These are phyloP conservation scores for Leptinotarsa rubiginosa DNA, from an alignment of 2,888 invertebrate genomes.

Conservation along the genomic window DNA sequence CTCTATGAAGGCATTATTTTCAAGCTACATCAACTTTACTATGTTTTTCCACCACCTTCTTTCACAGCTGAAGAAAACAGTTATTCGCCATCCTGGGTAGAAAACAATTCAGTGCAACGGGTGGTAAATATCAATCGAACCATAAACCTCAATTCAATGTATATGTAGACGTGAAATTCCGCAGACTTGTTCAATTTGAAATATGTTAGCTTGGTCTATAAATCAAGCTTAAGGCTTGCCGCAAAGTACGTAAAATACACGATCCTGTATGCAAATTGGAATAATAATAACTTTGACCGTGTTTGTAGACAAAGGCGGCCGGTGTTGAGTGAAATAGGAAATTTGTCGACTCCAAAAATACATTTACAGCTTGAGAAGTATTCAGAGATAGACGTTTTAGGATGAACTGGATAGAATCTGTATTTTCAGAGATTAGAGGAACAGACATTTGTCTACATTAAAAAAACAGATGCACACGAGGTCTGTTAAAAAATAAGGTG, in stretches of 20 bases:
- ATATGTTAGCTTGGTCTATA: slow-evolving; percentile 3
- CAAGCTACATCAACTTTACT: no score
- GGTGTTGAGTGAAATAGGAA: no score
- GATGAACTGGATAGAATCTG: no score
- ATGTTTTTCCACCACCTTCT: no score
- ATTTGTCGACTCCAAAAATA: no score
- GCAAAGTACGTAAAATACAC: slow-evolving; percentile 4
- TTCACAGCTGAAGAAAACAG: not conserved
- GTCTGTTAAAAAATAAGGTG: no score
- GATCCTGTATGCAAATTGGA: not conserved
- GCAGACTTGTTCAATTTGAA: not conserved
- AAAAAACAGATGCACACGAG: no score
- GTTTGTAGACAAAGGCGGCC: not conserved
- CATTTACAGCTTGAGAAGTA: no score
- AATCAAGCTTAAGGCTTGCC: slow-evolving; percentile 8
- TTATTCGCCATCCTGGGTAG: not conserved
- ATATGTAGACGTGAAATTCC: slow-evolving; percentile 4
- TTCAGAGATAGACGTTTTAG: no score
- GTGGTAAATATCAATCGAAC: not conserved
- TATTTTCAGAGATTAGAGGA: no score
- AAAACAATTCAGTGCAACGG: not conserved
- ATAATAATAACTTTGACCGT: not conserved
- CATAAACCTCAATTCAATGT: not conserved
- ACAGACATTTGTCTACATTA: no score
- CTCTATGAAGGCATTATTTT: no score